Evolutionary conservation across 2,888 invertebrate genomes (phyloP).

Genomic region (Pharmacophagus antenor): DNA sequence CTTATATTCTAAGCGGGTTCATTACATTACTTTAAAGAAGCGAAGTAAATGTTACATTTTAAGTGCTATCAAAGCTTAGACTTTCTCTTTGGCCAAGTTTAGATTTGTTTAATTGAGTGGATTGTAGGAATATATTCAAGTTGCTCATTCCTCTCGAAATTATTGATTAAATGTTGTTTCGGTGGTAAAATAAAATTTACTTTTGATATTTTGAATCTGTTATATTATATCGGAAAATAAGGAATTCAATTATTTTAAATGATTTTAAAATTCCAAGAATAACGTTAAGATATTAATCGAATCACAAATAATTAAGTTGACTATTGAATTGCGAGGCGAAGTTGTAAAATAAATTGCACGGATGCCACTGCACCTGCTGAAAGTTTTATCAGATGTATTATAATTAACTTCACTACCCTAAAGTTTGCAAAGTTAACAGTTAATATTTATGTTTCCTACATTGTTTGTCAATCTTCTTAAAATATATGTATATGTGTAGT

Average conservation of each 20-base stretch:
- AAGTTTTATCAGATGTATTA: slow-evolving; percentile 13
- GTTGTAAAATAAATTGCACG: slow-evolving; percentile 3
- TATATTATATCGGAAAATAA: no score
- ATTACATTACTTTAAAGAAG: slow-evolving; percentile 65
- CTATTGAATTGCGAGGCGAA: slow-evolving; percentile 12
- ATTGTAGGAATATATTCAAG: slow-evolving; percentile 23
- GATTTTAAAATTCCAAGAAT: not conserved
- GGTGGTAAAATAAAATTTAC: not conserved
- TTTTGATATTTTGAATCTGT: not conserved
- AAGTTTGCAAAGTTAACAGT: not conserved
- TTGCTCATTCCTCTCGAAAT: not conserved
- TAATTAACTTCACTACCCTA: slow-evolving; percentile 20
- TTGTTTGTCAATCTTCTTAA: no score
- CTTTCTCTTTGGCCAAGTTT: slow-evolving; percentile 37
- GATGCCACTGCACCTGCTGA: slow-evolving; percentile 26
- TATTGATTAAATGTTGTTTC: not conserved
- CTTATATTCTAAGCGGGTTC: slow-evolving; percentile 57
- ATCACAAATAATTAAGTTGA: slow-evolving; percentile 1
- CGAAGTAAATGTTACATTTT: slow-evolving; percentile 58
- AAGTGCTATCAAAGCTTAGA: slow-evolving; percentile 44
- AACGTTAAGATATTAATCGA: not conserved
- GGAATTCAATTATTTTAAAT: no score
- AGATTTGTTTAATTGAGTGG: slow-evolving; percentile 27
- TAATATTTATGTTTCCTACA: no score
- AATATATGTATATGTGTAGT: no score